Evolutionary conservation across 2,797 vertebrate species (phyloP).

Genomic region (Harpagifer antarcticus): DNA sequence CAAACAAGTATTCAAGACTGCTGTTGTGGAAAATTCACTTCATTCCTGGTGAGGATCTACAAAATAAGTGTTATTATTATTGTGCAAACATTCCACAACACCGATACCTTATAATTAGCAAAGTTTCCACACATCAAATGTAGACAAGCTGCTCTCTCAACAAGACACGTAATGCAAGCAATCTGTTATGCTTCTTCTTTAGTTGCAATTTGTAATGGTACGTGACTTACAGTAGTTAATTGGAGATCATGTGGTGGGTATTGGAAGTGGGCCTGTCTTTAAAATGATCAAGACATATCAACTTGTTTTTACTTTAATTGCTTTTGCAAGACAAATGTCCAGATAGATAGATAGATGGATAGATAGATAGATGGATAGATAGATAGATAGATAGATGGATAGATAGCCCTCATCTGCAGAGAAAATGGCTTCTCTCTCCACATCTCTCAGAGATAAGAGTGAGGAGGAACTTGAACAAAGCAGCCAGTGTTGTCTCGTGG

Average conservation of each 20-base stretch:
- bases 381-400: constrained; percentile 18
- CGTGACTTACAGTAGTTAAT: not conserved
- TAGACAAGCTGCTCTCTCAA: constrained; percentile 3
- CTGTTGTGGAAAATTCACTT: constrained; percentile 13
- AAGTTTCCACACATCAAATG: not conserved
- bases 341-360: not conserved
- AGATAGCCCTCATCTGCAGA: constrained; percentile 11
- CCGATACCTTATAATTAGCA: constrained; percentile 2
- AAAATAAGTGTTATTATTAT: not conserved
- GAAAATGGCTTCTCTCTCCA: constrained; percentile 41
- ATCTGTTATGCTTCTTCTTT: no score
- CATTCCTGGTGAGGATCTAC: not conserved
- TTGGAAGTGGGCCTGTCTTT: not conserved
- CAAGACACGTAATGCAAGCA: not conserved
- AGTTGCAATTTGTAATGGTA: not conserved
- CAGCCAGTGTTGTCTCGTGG: constrained; percentile 60
- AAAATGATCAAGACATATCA: no score
- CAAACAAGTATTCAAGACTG: constrained; percentile 8
- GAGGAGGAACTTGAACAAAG: constrained; percentile 71
- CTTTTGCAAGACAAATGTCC: not conserved
- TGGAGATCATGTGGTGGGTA: not conserved
- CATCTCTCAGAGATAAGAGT: constrained; percentile 62
- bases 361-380: not conserved
- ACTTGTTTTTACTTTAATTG: not conserved
- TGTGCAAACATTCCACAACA: constrained; percentile 15